phyloP scores from a whole-genome alignment of 2,797 vertebrate species.

The Cuniculus paca region DNA sequence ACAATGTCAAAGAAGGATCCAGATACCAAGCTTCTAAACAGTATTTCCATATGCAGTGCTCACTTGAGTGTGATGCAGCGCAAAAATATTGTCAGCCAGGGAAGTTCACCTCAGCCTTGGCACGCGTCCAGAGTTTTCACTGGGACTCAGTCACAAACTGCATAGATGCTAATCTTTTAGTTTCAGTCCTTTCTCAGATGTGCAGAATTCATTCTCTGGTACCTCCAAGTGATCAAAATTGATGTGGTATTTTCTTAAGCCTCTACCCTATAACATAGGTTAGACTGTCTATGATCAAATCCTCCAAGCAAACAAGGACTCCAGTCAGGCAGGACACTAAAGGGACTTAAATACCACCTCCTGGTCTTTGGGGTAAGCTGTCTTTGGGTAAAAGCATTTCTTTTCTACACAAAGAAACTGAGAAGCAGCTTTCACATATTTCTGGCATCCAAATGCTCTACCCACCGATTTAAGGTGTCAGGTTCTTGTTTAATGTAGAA shows the following conservation, averaged over 20 bases:
- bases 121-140: background rate
- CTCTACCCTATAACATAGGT: background rate
- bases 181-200: background rate
- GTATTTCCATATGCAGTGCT: background rate
- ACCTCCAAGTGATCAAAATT: background rate
- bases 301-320: background rate
- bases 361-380: background rate
- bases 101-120: background rate
- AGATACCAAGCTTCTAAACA: background rate
- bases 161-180: background rate
- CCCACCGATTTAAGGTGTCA: background rate
- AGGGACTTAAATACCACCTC: background rate
- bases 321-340: background rate
- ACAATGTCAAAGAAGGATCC: background rate
- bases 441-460: background rate
- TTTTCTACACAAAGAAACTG: background rate
- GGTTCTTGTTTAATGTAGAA: background rate
- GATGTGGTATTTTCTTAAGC: background rate
- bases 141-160: background rate
- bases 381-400: background rate
- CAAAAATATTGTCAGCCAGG: background rate
- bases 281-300: background rate
- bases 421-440: background rate
- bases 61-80: background rate
- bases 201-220: background rate